phyloP scores from a whole-genome alignment of 2,888 invertebrate species.

The Icerya purchasi region DNA sequence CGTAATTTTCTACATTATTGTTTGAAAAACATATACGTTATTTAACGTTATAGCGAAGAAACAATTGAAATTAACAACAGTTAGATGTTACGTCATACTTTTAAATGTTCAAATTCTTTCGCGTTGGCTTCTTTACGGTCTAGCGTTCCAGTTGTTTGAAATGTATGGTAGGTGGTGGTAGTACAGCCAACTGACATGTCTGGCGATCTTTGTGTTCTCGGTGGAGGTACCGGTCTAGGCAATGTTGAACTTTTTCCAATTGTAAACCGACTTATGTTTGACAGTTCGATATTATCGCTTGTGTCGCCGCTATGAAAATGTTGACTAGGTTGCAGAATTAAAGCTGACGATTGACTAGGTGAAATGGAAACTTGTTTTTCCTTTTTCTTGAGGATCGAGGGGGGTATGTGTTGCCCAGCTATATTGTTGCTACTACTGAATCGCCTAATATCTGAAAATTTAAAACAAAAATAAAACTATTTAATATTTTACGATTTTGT shows the following conservation, averaged over 20 bases:
- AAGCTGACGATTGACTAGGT: slow-evolving; percentile 8
- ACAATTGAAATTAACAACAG: no score
- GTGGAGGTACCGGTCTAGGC: slow-evolving; percentile 10
- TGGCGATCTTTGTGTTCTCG: slow-evolving; percentile 6
- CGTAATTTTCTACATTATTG: no score
- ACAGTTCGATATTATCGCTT: slow-evolving; percentile 8
- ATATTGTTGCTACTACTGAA: neutral
- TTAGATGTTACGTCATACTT: slow-evolving; percentile 7
- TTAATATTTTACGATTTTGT: no score
- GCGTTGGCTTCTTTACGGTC: slow-evolving; percentile 3
- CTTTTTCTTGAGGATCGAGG: slow-evolving; percentile 10
- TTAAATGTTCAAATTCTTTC: slow-evolving; percentile 7
- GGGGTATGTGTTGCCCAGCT: neutral
- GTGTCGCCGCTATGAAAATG: slow-evolving; percentile 3
- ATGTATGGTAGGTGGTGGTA: slow-evolving; percentile 2
- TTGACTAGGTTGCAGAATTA: slow-evolving; percentile 11
- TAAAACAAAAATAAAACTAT: no score
- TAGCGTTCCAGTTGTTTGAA: slow-evolving; percentile 1
- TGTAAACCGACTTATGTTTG: slow-evolving; percentile 6
- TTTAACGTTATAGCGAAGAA: no score
- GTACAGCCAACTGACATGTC: neutral
- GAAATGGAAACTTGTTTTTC: neutral
- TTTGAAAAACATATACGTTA: no score
- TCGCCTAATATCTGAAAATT: no score
- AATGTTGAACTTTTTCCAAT: slow-evolving; percentile 10